phyloP scores from a whole-genome alignment of 2,888 invertebrate genomes.

The Ischnus inquisitorius region DNA sequence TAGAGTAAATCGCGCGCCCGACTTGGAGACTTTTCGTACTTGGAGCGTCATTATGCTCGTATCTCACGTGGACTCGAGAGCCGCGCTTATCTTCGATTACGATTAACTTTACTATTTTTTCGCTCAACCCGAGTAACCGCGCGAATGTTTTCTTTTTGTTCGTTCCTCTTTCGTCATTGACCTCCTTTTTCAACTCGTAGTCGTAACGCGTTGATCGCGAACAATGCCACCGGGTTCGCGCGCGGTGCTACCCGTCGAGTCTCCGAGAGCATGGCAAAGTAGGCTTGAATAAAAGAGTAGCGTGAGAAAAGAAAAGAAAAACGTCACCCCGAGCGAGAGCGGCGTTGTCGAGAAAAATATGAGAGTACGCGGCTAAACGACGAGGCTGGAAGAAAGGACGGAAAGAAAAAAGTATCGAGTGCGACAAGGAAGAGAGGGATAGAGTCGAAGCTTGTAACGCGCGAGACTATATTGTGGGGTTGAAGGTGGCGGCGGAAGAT shows the following conservation, averaged over 20 bases:
- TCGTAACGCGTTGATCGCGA: slow-evolving; percentile 48
- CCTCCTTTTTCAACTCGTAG: slow-evolving; percentile 47
- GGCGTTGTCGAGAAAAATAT: slow-evolving; percentile 6
- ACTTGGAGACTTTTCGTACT: too few relatives aligned
- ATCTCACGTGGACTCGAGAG: too few relatives aligned
- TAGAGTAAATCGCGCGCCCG: too few relatives aligned
- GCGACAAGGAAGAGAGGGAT: slow-evolving; percentile 56
- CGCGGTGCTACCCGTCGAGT: not conserved
- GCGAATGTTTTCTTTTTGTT: slow-evolving; percentile 18
- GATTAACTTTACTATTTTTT: too few relatives aligned
- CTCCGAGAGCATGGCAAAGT: slow-evolving; percentile 55
- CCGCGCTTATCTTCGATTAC: too few relatives aligned
- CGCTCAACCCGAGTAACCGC: slow-evolving; percentile 34
- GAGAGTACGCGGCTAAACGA: not conserved
- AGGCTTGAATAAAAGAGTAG: slow-evolving; percentile 57
- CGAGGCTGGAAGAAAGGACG: not conserved
- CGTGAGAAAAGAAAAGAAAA: slow-evolving; percentile 31
- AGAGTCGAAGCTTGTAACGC: slow-evolving; percentile 53
- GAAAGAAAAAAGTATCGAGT: not conserved
- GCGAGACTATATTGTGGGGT: slow-evolving; percentile 68
- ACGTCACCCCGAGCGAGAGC: not conserved
- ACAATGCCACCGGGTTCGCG: slow-evolving; percentile 9
- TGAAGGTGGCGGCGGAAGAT: slow-evolving; percentile 69
- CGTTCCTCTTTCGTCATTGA: slow-evolving; percentile 63
- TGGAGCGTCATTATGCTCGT: too few relatives aligned